Evolutionary conservation across 2,797 vertebrate species (phyloP), one percentile per base, ranked within the genome.

Genomic region (Tragopan temminckii): DNA sequence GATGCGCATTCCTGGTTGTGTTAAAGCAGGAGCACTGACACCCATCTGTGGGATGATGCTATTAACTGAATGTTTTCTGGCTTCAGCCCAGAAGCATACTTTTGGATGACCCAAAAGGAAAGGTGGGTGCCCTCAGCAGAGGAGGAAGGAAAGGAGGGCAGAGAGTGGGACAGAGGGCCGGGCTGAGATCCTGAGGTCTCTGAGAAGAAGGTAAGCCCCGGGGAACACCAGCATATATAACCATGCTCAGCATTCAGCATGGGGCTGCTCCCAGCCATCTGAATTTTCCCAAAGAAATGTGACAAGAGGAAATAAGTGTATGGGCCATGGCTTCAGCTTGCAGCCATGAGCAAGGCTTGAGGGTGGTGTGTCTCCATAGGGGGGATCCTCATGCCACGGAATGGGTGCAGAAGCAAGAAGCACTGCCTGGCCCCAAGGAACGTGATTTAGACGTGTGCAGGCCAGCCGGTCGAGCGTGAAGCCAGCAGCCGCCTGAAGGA

Each of bases 221-320:
- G 27, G 61, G 38, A 52, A 21, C 61, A 18, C 25, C 79, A 43
- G 1, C 15, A 0, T 2, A 16, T 70, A 38, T 11, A 38, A 8
- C 5, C 1, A 0, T 4, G 24, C 59, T 46, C 63, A 45, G 25
- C 19, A 50, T 31, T 53, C 0, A 0, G 23, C n/a, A 0, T 72
- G 5, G 43, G 19, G 19, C 11, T 38, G 62, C 1, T 75, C 43
- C 46, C 36, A 61, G 31, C 7, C 1, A 1, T 25, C 43, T 29
- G n/a, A 53, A 4, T 40, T 52, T 74, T 64, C 46, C 43, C 15
- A 29, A 8, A 29, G 63, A 76, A 84, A 55, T 16, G 31, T 24
- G 20, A 7, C 5, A 46, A 62, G 25, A 76, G 23, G 35, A 76
- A 74, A 17, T 13, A 13, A 27, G 21, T 29, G 23, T 27, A 21